These are phyloP conservation scores for Dynastes tityus DNA, from an alignment of 2,888 invertebrate genomes.

Conservation along the genomic window DNA sequence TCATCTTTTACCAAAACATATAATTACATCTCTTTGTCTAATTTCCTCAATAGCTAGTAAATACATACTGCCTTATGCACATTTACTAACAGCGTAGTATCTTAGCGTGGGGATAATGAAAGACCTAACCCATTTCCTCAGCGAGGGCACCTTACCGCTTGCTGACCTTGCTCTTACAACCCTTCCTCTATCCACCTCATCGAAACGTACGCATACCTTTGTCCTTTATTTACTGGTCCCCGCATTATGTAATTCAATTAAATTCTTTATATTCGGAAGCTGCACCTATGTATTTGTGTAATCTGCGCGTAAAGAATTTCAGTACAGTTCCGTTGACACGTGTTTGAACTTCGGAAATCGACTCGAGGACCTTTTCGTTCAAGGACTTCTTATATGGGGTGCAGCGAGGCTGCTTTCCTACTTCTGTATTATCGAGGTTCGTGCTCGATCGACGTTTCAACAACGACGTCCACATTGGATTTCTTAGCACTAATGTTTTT, in stretches of 20 bases:
- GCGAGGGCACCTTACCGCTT: constrained; percentile 33
- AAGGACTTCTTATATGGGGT: constrained; percentile 33
- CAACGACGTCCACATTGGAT: too few species aligned
- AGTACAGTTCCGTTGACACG: constrained; percentile 45
- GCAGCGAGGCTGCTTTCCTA: constrained; percentile 19
- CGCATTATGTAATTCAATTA: constrained; percentile 45
- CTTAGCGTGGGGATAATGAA: constrained; percentile 29
- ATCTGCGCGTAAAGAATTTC: constrained; percentile 35
- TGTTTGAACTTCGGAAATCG: constrained; percentile 46
- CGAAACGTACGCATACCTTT: constrained; percentile 20
- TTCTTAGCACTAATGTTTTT: too few species aligned
- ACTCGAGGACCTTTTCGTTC: constrained; percentile 35
- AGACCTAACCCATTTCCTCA: constrained; percentile 50
- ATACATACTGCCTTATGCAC: not conserved
- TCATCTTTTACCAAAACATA: too few species aligned
- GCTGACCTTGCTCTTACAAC: constrained; percentile 50
- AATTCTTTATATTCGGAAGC: constrained; percentile 33
- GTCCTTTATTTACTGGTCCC: constrained; percentile 39
- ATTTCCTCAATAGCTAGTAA: too few species aligned
- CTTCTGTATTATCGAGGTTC: not conserved
- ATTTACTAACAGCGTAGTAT: not conserved
- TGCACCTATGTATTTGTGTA: not conserved
- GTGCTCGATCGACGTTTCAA: not conserved
- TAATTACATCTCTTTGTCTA: too few species aligned
- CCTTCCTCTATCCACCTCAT: constrained; percentile 37